Evolutionary conservation across 2,888 invertebrate species (phyloP), one percentile per base, ranked within the genome.

Genomic region (Bhutanitis thaidina): DNA sequence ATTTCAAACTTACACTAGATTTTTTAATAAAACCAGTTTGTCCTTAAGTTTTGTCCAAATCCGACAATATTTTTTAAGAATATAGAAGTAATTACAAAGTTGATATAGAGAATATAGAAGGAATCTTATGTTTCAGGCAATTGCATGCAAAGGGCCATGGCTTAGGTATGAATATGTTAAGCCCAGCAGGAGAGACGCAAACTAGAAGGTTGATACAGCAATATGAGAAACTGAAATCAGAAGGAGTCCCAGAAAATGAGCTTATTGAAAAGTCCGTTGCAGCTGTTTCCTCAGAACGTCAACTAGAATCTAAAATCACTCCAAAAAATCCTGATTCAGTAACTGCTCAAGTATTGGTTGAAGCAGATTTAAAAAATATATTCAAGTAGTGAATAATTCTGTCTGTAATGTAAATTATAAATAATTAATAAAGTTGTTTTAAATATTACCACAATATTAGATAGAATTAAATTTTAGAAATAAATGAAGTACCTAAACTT

Each of bases 81-180:
- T n/a, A n/a, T n/a, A n/a, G n/a, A n/a, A n/a, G n/a, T n/a, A n/a
- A n/a, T n/a, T n/a, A n/a, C n/a, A n/a, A n/a, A n/a, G n/a, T n/a
- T n/a, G n/a, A n/a, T n/a, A n/a, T n/a, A n/a, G n/a, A n/a, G n/a
- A n/a, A n/a, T n/a, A n/a, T n/a, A n/a, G n/a, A n/a, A n/a, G n/a
- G 20, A 3, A 20, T 20, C 20, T 20, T 20, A 2, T 13, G 47
- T 74, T 91, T 30, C 77, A 95, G 95, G 13, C 91, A 92, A 77
- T 93, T 93, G 62, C 94, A 95, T 57, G 90, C 91, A 52, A 80
- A 90, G 40, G 86, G 91, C 14, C 91, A 89, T 57, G 90, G 91
- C 20, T 69, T 90, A 41, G 91, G 91, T 35, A 73, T 91, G 1
- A 92, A 92, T 62, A 77, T 94, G 64, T 71, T 82, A 0, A 91